Percentiles rank a stretch among this genome's conserved stretches.
phyloP scores from a whole-genome alignment of 2,888 invertebrate genomes.

The Sipha maydis region DNA sequence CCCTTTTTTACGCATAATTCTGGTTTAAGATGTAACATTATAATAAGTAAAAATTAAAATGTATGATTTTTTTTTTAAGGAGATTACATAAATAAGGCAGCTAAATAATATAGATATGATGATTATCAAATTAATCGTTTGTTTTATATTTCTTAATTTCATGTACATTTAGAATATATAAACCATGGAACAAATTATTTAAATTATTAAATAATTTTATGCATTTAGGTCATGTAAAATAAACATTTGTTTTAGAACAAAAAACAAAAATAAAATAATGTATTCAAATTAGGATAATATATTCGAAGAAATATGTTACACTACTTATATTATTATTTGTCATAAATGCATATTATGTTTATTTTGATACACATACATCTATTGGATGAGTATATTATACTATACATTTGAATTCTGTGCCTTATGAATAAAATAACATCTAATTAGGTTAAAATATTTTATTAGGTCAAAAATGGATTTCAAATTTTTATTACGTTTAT shows the following conservation, averaged over 20 bases:
- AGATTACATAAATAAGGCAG: no score
- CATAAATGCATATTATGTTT: background rate
- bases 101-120: background rate
- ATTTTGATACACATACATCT: background rate
- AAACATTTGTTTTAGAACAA: background rate
- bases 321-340: background rate
- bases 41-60: no score
- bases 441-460: background rate
- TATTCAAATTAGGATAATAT: background rate
- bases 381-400: background rate
- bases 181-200: background rate
- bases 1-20: no score
- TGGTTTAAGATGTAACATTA: no score
- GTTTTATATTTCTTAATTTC: background rate
- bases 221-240: slow-evolving; percentile 1
- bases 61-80: no score
- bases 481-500: no score
- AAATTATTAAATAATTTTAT: background rate
- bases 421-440: background rate
- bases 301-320: background rate
- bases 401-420: background rate
- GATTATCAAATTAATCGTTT: background rate
- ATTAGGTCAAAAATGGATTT: background rate
- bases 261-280: background rate
- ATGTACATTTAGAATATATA: background rate